phyloP scores from a whole-genome alignment of 2,113 vertebrate species.

The Tapirus terrestris region DNA sequence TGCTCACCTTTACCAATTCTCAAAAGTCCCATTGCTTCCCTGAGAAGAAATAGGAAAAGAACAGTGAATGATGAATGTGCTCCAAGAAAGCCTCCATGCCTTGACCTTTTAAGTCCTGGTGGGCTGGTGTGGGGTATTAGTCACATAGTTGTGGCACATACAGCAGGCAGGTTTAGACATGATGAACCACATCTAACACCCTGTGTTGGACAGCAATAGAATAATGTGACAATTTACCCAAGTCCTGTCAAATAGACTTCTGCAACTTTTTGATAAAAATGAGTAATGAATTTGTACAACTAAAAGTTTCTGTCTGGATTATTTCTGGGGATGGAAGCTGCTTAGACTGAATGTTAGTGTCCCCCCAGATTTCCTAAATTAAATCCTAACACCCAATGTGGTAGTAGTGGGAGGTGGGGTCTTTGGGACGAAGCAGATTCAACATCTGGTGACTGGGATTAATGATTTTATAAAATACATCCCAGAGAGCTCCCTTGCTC shows the following conservation, averaged over 20 bases:
- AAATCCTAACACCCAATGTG: neutral
- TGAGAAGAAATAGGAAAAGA: neutral
- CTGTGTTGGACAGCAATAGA: neutral
- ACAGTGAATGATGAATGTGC: too few relatives aligned
- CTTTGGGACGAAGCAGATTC: neutral
- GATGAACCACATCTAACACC: neutral
- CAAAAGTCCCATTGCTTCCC: neutral
- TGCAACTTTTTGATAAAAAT: neutral
- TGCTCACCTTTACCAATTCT: too few relatives aligned
- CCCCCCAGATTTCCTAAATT: neutral
- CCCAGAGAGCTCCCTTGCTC: neutral
- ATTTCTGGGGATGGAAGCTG: neutral
- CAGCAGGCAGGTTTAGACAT: neutral
- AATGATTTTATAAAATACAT: neutral
- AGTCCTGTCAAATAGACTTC: neutral
- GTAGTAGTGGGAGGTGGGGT: neutral
- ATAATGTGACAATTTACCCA: too few relatives aligned
- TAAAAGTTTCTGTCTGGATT: neutral
- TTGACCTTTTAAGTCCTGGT: neutral
- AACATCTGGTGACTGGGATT: neutral
- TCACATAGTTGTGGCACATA: neutral
- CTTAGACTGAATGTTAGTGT: neutral
- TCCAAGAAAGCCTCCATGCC: too few relatives aligned
- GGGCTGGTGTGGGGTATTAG: neutral
- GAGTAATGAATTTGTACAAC: neutral